Evolutionary conservation across 2,113 vertebrate species (phyloP), one percentile per base, ranked within the genome.

Genomic region (Charina bottae): DNA sequence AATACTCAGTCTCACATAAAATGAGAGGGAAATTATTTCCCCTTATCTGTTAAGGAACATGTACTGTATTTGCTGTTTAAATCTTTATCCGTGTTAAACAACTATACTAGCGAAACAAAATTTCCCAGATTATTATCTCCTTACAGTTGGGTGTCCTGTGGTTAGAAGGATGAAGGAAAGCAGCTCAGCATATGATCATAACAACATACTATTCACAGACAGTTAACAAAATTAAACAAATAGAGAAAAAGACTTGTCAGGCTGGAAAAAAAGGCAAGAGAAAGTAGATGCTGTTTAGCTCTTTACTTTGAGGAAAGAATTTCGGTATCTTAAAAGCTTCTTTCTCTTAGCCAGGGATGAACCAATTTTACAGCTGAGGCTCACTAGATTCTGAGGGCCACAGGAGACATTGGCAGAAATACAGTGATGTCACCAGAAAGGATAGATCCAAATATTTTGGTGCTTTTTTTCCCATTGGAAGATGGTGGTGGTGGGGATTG

Each of bases 81-180:
- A 62, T 90, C 87, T 93, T 85, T 15, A 56, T 33, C 26, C 23
- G 90, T 49, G 87, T 54, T 24, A 93, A 93, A 89, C 0, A 0
- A 15, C 84, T 85, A 87, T 0, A 0, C 17, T 68, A 94, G 72
- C 15, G 28, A 94, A 13, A 86, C 72, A 54, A 6, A 33, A 93
- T 5, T 86, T 78, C 92, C 2, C 24, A 92, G 28, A 72, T 37
- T 93, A 90, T 54, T 72, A 11, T n/a, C 2, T 90, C 93, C 60
- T 91, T 28, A 1, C 7, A 26, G 91, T 90, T 83, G 89, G 17
- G 12, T 78, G 94, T 87, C 91, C 53, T 0, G n/a, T 89, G 89
- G n/a, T 88, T 89, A 62, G 85, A 62, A 90, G 84, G 60, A 91
- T 0, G 0, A 94, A 93, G 68, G 94, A 93, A 93, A 92, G 4